Evolutionary conservation across 2,888 invertebrate genomes (phyloP).

Genomic region (Drosophila lutescens): DNA sequence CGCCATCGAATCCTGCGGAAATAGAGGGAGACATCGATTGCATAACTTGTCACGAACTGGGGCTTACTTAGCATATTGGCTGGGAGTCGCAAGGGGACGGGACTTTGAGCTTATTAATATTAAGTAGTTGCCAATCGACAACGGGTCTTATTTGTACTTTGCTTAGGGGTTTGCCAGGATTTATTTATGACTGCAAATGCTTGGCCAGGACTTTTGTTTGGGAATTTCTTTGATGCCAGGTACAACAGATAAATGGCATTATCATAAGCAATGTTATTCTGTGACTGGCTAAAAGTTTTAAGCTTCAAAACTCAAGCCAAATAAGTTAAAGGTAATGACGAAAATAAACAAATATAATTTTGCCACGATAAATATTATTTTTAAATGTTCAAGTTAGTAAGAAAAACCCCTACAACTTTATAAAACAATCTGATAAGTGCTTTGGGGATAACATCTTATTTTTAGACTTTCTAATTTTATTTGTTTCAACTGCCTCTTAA

Average conservation of each 20-base stretch:
- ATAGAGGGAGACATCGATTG: constrained; percentile 9
- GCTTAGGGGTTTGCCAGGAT: constrained; percentile 9
- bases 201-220: neutral
- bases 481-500: neutral
- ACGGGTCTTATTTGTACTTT: constrained; percentile 1
- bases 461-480: neutral
- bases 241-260: neutral
- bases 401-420: neutral
- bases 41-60: constrained; percentile 39
- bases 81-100: constrained; percentile 3
- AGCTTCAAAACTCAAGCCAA: neutral
- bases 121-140: constrained; percentile 33
- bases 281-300: constrained; percentile 1
- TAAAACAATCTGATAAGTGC: neutral
- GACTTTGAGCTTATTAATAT: constrained; percentile 28
- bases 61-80: constrained; percentile 42
- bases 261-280: neutral
- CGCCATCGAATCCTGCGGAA: constrained; percentile 88
- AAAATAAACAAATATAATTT: neutral
- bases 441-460: neutral
- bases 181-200: constrained; percentile 22
- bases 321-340: neutral
- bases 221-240: neutral
- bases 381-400: neutral
- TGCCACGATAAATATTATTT: too few species aligned